phyloP scores from a whole-genome alignment of 2,113 vertebrate genomes.

The Psittacara wagleri region DNA sequence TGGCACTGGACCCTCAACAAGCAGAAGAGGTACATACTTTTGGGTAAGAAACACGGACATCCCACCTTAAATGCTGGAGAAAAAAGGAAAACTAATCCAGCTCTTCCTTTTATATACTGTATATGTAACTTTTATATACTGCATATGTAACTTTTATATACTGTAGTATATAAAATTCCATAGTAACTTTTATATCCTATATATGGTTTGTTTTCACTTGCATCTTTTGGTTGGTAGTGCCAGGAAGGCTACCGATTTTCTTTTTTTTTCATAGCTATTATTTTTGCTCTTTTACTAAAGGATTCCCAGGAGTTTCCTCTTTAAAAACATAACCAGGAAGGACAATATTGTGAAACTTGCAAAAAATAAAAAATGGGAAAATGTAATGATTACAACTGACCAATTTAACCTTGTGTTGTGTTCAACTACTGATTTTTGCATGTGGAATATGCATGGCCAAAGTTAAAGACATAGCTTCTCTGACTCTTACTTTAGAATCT shows the following conservation, averaged over 20 bases:
- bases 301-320: neutral
- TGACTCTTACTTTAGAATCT: neutral
- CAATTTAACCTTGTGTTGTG: neutral
- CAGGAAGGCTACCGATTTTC: neutral
- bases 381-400: neutral
- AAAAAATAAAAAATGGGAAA: neutral
- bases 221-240: neutral
- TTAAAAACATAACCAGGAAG: neutral
- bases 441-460: neutral
- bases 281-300: neutral
- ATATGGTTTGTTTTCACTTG: neutral
- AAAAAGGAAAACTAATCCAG: neutral
- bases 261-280: neutral
- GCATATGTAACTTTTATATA: neutral
- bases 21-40: neutral
- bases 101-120: neutral
- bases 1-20: neutral
- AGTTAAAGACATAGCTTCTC: neutral
- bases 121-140: neutral
- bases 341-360: neutral
- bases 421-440: neutral
- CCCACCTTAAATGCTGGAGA: neutral
- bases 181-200: neutral
- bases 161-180: too few relatives aligned
- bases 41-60: neutral